These are phyloP conservation scores for Chesias legatella DNA, from an alignment of 2,888 invertebrate genomes.

Conservation along the genomic window DNA sequence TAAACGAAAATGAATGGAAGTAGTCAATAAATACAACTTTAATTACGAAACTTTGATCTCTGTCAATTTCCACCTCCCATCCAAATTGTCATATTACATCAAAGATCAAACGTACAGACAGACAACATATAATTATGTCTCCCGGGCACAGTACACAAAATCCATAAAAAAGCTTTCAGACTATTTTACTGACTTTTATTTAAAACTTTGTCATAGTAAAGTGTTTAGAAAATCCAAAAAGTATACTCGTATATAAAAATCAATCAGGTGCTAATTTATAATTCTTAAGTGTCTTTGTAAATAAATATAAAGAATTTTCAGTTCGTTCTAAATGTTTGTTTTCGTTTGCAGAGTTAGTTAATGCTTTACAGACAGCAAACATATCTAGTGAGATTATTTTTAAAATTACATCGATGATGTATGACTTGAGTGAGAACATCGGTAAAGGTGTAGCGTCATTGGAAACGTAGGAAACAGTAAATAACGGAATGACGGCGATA, in stretches of 20 bases:
- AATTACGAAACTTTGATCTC: conserved; percentile 22
- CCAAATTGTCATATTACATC: conserved; percentile 25
- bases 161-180: conserved; percentile 31
- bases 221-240: conserved; percentile 16
- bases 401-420: conserved; percentile 43
- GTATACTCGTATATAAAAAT: conserved; percentile 43
- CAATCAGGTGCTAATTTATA: conserved; percentile 63
- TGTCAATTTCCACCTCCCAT: conserved; percentile 20
- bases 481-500: conserved; percentile 38
- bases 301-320: conserved; percentile 4
- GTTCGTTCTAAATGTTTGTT: neutral
- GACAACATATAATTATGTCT: conserved; percentile 18
- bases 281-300: conserved; percentile 32
- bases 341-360: conserved; percentile 10
- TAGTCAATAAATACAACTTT: conserved; percentile 6
- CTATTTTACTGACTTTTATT: conserved; percentile 19
- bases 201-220: conserved; percentile 18
- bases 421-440: conserved; percentile 47
- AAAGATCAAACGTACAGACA: conserved; percentile 25
- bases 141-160: conserved; percentile 17
- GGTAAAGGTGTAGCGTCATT: conserved; percentile 36
- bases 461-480: conserved; percentile 35
- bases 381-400: conserved; percentile 6
- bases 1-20: neutral
- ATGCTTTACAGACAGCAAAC: conserved; percentile 8